Percentiles rank a stretch among this genome's conserved stretches.
Conservation (phyloP, 2,888 invertebrate genomes). For the Synanthedon andrenaeformis region DNA sequence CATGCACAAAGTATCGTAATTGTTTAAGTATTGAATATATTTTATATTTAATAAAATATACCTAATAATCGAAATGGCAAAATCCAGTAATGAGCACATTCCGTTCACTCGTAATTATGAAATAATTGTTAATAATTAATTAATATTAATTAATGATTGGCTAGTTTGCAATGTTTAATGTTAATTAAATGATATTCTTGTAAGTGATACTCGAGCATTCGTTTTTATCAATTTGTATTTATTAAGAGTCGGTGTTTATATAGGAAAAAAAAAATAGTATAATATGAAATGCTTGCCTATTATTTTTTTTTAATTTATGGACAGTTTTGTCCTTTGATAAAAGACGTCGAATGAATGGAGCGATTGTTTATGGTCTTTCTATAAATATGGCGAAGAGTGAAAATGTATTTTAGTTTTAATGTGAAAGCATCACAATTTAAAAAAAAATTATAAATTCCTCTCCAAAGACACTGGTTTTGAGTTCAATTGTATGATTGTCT, state of each 20-base stretch:
- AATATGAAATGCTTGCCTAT: not conserved
- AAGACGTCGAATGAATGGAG: no score
- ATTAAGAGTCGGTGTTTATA: not conserved
- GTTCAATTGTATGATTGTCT: no score
- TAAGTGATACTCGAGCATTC: constrained; percentile 31
- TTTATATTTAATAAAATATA: constrained; percentile 32
- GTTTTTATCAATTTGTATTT: constrained; percentile 10
- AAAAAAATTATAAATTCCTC: no score
- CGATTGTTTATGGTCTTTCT: no score
- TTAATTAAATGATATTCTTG: constrained; percentile 11
- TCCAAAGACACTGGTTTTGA: no score
- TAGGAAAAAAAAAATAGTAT: not conserved
- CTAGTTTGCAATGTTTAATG: no score
- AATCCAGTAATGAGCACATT: constrained; percentile 57
- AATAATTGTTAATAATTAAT: constrained; percentile 32
- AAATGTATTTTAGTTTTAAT: no score
- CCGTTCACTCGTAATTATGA: constrained; percentile 53
- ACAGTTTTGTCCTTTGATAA: no score
- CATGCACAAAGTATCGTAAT: constrained; percentile 57
- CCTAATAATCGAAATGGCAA: constrained; percentile 34
- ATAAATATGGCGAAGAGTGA: no score
- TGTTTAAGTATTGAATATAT: constrained; percentile 12
- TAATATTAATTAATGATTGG: constrained; percentile 14
- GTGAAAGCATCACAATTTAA: no score
- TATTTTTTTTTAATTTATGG: not conserved